Evolutionary conservation across 1,140 invertebrate species (phyloP), one percentile per base, ranked within the genome.

Genomic region (Copidosoma floridanum): DNA sequence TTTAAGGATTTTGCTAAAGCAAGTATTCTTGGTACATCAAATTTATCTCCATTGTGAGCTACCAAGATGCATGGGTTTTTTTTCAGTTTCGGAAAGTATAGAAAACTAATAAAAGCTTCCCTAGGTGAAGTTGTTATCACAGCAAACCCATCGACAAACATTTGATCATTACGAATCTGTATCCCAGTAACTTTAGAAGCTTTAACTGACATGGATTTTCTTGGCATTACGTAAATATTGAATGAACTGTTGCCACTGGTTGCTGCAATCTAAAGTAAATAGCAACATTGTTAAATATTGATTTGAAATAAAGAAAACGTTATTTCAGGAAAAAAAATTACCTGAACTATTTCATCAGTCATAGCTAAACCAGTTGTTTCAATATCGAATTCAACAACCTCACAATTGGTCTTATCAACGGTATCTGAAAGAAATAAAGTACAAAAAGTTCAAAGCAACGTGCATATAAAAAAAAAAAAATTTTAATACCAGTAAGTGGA

Each of bases 331-430:
- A n/a, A 18, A 47, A 20, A 57, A 37, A 3, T 47, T 51, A 60
- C 41, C 57, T 60, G 41, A 35, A 51, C 16, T 18, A 60, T 60
- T 46, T 43, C 57, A 52, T 52, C 38, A 8, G 48, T 53, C 21
- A 16, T 44, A 6, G 20, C n/a, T 23, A 53, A 12, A 12, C 57
- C 57, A 6, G 57, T 60, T 14, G 48, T 60, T 53, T 60, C 57
- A 7, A 53, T 44, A 43, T 60, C 57, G 35, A 60, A 60, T 50
- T 32, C 14, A 44, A 53, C 48, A 12, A 44, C 23, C 35, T 21
- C 16, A 18, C 20, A 57, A 20, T 57, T 23, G 2, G 38, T 16
- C 7, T 37, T n/a, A 12, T 48, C 24, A 14, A 40, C 10, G 29
- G 24, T 41, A n/a, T 54, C 51, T 54, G 11, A 40, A 54, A 41